Base-by-base conservation (phyloP, 2,888 invertebrate species). In the Netelia inedita region DNA sequence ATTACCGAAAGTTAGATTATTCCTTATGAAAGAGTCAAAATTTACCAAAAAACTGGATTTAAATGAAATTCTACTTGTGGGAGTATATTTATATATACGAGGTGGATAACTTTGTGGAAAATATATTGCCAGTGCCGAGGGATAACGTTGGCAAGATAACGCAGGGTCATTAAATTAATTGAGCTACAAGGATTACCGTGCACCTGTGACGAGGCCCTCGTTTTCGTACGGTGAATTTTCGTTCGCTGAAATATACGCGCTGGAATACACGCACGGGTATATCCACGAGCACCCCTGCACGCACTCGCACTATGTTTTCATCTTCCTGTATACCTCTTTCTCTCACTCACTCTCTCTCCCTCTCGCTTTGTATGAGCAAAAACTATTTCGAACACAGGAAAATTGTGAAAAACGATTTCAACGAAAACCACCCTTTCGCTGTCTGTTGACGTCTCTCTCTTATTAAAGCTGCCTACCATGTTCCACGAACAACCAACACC, bases 131-230 rank as follows among this genome's bases (percentile, higher is more conserved):
- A 21, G 66, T 16, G 53, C 53, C 23, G 50, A 46, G 73, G 53
- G 41, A 76, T 71, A 73, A 78, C 69, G 65, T 69, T 43, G 73
- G 61, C 9, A 28, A 73, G 61, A 68, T 73, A 73, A 61, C 72
- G 78, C 71, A 71, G 50, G 72, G 78, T 73, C 78, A 78, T 82
- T 82, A 78, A 78, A 82, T 73, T 78, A 82, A 73, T 82, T 53
- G 68, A 53, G 55, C 73, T 41, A 16, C 61, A 10, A 9, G 61
- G 72, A 71, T 82, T 68, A 82, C 16, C 61, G n/a, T 41, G 41
- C 57, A 46, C 23, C 50, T 50, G 46, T 71, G 72, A 66, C 76
- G 5, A 28, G 10, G 63, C 57, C n/a, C 63, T 28, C n/a, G 5
- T 65, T 71, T 43, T 59, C 57, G 19, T 50, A 21, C 28, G 50